A percentile compares a stretch with the other conserved stretches of the same genome.
Evolutionary conservation across 2,888 invertebrate species (phyloP).

Genomic region (Meteorus colon): DNA sequence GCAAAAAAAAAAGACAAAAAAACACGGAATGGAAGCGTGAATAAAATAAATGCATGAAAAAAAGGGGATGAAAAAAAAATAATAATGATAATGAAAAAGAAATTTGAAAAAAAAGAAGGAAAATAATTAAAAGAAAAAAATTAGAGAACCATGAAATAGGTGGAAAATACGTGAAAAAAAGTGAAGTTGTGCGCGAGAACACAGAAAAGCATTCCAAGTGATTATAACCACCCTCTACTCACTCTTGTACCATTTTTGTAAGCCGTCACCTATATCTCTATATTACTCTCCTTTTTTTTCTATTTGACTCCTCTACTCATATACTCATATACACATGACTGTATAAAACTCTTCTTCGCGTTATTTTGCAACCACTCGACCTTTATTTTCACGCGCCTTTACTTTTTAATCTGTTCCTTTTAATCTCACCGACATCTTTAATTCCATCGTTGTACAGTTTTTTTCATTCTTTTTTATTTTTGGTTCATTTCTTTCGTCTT

Average conservation of each 20-base stretch:
- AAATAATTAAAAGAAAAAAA: not conserved
- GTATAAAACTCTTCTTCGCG: slow-evolving; percentile 15
- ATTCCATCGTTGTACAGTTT: too few relatives aligned
- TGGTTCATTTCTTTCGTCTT: not conserved
- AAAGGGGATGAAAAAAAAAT: slow-evolving; percentile 2
- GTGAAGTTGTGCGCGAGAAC: slow-evolving; percentile 43
- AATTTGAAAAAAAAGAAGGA: not conserved
- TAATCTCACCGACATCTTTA: not conserved
- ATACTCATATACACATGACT: slow-evolving; percentile 30
- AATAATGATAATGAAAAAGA: not conserved
- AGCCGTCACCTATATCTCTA: not conserved
- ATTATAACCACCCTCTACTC: slow-evolving; percentile 57
- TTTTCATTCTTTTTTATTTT: not conserved
- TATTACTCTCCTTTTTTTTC: slow-evolving; percentile 21
- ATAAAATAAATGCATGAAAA: slow-evolving; percentile 23
- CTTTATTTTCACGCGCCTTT: not conserved
- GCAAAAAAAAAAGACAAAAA: not conserved
- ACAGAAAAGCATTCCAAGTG: slow-evolving; percentile 56
- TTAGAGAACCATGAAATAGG: not conserved
- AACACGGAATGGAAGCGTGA: slow-evolving; percentile 3
- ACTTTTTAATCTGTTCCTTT: slow-evolving; percentile 8
- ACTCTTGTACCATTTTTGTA: slow-evolving; percentile 27
- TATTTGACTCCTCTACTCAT: slow-evolving; percentile 18
- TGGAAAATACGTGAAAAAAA: slow-evolving; percentile 6
- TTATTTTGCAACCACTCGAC: slow-evolving; percentile 7